Percentiles rank a stretch among this genome's conserved stretches.
These are phyloP conservation scores for Bubo blakistoni DNA, from an alignment of 2,113 vertebrate genomes.

Conservation along the genomic window DNA sequence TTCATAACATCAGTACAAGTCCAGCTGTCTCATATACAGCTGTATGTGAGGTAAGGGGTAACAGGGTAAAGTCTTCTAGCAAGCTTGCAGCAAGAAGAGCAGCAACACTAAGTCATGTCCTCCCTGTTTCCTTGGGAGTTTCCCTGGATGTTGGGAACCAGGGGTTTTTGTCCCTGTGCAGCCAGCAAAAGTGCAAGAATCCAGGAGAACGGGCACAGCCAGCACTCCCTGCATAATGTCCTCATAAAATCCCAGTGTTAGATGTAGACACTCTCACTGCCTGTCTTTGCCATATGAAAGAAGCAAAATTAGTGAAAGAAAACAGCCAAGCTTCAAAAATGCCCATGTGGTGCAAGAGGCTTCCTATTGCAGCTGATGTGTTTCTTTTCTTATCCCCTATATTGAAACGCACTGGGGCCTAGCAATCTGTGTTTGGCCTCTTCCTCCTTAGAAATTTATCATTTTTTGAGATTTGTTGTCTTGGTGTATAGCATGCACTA, in stretches of 20 bases:
- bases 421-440: background rate
- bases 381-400: background rate
- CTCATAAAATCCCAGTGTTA: background rate
- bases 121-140: background rate
- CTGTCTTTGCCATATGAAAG: background rate
- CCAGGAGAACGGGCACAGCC: background rate
- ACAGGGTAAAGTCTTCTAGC: background rate
- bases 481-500: background rate
- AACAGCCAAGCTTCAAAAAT: background rate
- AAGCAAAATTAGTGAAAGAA: background rate
- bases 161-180: background rate
- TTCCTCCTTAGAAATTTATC: background rate
- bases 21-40: background rate
- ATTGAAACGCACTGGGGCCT: background rate
- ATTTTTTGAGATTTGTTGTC: background rate
- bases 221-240: background rate
- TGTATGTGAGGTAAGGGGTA: background rate
- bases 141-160: background rate
- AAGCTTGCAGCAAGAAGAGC: background rate
- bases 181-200: background rate
- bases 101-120: background rate
- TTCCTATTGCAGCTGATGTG: background rate
- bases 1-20: background rate
- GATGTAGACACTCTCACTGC: background rate
- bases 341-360: background rate